phyloP scores from a whole-genome alignment of 2,797 vertebrate species.

The Macropodus opercularis region DNA sequence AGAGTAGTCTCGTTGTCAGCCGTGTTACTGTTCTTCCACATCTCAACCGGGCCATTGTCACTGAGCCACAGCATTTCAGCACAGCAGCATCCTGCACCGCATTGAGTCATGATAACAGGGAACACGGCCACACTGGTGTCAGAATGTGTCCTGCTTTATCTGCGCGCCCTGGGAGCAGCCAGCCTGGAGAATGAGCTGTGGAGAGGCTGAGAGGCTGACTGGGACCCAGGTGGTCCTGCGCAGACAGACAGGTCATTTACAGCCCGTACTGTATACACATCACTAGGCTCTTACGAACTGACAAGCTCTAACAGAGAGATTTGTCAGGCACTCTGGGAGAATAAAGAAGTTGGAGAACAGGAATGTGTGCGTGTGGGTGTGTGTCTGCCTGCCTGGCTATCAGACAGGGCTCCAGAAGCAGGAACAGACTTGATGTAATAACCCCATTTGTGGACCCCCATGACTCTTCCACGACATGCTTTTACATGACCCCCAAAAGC shows the following conservation, averaged over 20 bases:
- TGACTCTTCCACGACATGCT: constrained; percentile 62
- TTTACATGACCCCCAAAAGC: constrained; percentile 52
- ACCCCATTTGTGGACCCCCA: constrained; percentile 68
- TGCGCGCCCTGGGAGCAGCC: constrained; percentile 55
- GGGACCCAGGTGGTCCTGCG: constrained; percentile 75
- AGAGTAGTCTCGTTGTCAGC: constrained; percentile 52
- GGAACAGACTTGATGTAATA: constrained; percentile 71
- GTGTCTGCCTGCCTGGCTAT: constrained; percentile 49
- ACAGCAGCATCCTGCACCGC: constrained; percentile 68
- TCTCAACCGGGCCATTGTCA: constrained; percentile 68
- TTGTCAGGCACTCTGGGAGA: constrained; percentile 72
- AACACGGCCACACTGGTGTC: constrained; percentile 71
- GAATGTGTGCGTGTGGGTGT: constrained; percentile 25
- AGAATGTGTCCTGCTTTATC: constrained; percentile 72
- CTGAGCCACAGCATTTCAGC: constrained; percentile 67
- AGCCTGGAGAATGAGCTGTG: constrained; percentile 63
- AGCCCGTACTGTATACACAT: constrained; percentile 67
- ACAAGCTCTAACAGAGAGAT: constrained; percentile 76
- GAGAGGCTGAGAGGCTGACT: constrained; percentile 58
- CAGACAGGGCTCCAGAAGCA: constrained; percentile 64
- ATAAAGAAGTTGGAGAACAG: constrained; percentile 69
- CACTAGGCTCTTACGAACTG: constrained; percentile 67
- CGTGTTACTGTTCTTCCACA: constrained; percentile 57
- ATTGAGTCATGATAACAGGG: constrained; percentile 69
- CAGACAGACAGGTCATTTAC: constrained; percentile 78